These are phyloP conservation scores for Enteromius thamalakanensis DNA, from an alignment of 2,797 vertebrate genomes.

Conservation along the genomic window DNA sequence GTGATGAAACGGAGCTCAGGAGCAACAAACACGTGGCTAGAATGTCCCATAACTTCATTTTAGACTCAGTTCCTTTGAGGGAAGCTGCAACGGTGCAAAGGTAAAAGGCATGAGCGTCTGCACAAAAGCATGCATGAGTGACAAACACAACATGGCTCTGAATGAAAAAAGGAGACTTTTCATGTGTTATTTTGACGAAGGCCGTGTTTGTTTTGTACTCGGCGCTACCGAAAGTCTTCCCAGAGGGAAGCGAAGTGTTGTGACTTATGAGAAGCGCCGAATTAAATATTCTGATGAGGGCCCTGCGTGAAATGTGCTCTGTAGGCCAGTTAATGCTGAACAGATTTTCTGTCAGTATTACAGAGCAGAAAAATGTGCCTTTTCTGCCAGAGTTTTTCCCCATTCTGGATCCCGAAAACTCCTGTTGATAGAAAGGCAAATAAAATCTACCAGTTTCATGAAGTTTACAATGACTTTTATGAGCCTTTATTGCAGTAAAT, in stretches of 20 bases:
- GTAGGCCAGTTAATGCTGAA: slow-evolving; percentile 50
- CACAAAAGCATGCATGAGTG: slow-evolving; percentile 47
- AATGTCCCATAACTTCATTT: slow-evolving; percentile 99
- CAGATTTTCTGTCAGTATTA: slow-evolving; percentile 57
- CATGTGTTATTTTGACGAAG: background rate
- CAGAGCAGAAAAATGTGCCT: slow-evolving; percentile 44
- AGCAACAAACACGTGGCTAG: slow-evolving; percentile 98
- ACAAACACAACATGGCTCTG: background rate
- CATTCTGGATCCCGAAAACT: slow-evolving; percentile 1
- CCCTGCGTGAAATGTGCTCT: slow-evolving; percentile 11
- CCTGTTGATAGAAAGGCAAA: slow-evolving; percentile 17
- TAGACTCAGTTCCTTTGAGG: slow-evolving; percentile 95
- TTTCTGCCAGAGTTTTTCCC: slow-evolving; percentile 44
- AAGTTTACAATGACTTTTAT: slow-evolving; percentile 18
- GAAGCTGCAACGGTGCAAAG: slow-evolving; percentile 81
- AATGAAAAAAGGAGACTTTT: slow-evolving; percentile 25
- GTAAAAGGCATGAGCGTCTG: slow-evolving; percentile 26
- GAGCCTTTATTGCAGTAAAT: background rate
- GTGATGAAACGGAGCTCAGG: slow-evolving; percentile 90
- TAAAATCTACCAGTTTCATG: slow-evolving; percentile 1
- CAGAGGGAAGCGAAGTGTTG: background rate
- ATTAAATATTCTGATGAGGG: slow-evolving; percentile 10
- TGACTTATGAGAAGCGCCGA: slow-evolving; percentile 12
- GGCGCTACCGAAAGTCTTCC: background rate
- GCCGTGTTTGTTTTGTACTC: background rate